Base-by-base conservation (phyloP, 2,113 vertebrate species). In the Mirza zaza region DNA sequence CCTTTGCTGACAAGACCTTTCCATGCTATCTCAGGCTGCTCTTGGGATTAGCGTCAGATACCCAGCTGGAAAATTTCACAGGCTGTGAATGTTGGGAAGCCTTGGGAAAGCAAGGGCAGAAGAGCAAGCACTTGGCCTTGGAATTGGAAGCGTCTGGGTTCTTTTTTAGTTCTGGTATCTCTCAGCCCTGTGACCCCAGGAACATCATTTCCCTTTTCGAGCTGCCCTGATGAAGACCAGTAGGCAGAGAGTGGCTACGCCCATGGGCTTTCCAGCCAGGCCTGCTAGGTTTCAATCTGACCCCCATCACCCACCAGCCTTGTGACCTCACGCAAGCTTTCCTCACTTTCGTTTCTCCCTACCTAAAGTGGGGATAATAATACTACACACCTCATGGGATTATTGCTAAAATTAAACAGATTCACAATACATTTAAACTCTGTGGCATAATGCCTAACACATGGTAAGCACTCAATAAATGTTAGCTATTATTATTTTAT, bases 401-500 rank as follows among this genome's bases (percentile, higher is more conserved):
- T 83, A 63, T 13, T 71, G 36, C 8, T 32, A 87, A 75, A 90
- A 48, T 61, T 95, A 76, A 93, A 82, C 52, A 34, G 65, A n/a
- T 45, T 89, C 75, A 27, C 42, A 10, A 65, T 75, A 63, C 50
- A 93, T 48, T 84, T 86, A 90, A 86, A 79, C 32, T 6, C 10
- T 14, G 5, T 68, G 61, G n/a, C n/a, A 79, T 75, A 48, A 85
- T 87, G 39, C 36, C 42, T 75, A 87, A 87, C 85, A 93, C 63
- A 87, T 90, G 85, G 59, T 27, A 81, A 65, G 12, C 55, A 89
- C 63, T 95, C 90, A 59, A 48, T 85, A 80, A 90, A 81, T 34
- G 18, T 57, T 70, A 52, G 39, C 81, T 73, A 36, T n/a, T 96
- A 57, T 77, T 97, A 71, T 84, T 89, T 96, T 90, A 84, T 65